Conservation (phyloP, 2,113 vertebrate genomes). For the Alethe castanea region DNA sequence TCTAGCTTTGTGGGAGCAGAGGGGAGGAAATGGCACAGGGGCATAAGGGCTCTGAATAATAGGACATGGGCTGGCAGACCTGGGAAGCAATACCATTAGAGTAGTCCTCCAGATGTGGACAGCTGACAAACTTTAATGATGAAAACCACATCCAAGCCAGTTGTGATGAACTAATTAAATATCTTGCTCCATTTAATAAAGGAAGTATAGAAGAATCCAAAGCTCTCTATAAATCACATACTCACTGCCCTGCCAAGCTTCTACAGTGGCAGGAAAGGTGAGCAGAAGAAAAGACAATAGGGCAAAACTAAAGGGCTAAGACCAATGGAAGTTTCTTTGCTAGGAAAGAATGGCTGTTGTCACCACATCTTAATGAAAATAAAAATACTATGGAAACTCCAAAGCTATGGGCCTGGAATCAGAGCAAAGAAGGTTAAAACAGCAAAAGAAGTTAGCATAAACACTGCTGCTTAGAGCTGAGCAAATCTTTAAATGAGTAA, state of each 20-base stretch:
- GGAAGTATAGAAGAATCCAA: not conserved
- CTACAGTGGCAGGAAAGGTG: not conserved
- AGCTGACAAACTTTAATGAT: not conserved
- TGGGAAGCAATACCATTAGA: not conserved
- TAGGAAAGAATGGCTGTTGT: not conserved
- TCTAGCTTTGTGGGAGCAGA: not conserved
- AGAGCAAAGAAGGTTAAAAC: not conserved
- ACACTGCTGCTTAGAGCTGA: not conserved
- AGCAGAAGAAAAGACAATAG: not conserved
- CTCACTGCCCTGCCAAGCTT: not conserved
- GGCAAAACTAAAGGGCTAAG: not conserved
- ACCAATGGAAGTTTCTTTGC: not conserved
- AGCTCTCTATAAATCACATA: not conserved
- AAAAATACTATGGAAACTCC: not conserved
- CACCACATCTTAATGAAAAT: not conserved
- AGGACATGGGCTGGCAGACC: not conserved
- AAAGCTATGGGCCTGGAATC: not conserved
- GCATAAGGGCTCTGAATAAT: not conserved
- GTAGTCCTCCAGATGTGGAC: not conserved
- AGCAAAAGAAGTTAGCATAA: not conserved
- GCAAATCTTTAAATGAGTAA: constrained; percentile 24
- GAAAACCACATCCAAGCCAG: not conserved
- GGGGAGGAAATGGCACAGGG: not conserved
- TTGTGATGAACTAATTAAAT: constrained; percentile 20
- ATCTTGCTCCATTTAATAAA: not conserved